A percentile compares a stretch with the other conserved stretches of the same genome.
Conservation (phyloP, 2,113 vertebrate species). For the Chionomys nivalis region DNA sequence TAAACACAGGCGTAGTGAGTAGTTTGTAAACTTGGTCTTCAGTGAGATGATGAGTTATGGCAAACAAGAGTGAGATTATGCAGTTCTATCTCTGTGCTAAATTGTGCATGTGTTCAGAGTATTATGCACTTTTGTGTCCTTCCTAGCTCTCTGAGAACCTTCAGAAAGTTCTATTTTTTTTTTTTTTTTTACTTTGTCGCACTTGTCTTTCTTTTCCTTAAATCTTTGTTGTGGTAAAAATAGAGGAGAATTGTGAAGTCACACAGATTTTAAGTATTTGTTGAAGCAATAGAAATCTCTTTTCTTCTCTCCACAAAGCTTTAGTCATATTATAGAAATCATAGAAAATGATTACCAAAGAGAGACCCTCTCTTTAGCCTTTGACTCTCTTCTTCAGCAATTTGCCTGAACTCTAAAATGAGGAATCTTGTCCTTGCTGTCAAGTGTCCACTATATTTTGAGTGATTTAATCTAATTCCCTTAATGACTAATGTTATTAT, state of each 20-base stretch:
- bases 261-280: neutral
- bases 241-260: neutral
- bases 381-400: neutral
- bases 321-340: neutral
- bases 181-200: neutral
- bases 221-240: neutral
- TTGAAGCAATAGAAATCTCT: neutral
- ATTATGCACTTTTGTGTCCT: neutral
- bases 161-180: neutral
- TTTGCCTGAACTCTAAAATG: neutral
- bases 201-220: neutral
- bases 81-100: neutral
- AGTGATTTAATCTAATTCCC: neutral
- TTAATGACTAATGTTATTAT: neutral
- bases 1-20: too few relatives aligned
- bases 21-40: neutral
- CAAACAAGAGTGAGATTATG: neutral
- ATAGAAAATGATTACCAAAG: neutral
- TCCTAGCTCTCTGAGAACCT: neutral
- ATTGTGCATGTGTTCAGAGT: neutral
- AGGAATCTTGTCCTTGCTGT: neutral
- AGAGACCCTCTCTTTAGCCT: rapidly evolving
- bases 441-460: neutral
- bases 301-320: neutral
- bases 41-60: neutral